These are phyloP conservation scores for Syngnathus floridae DNA, from an alignment of 2,113 vertebrate species.

Conservation along the genomic window DNA sequence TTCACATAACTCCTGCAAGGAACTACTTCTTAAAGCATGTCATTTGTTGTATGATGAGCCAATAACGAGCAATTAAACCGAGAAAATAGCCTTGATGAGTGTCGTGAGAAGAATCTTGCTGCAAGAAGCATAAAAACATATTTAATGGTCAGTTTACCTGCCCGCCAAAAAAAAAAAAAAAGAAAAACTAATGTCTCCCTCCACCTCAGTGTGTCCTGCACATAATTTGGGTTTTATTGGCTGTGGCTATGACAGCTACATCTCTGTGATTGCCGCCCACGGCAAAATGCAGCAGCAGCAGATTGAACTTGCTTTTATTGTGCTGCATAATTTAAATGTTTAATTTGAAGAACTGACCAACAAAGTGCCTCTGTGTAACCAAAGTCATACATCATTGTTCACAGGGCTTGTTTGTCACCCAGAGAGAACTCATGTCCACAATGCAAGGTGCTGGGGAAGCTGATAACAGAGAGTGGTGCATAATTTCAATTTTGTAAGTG, in stretches of 20 bases:
- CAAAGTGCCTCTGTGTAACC: neutral
- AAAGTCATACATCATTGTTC: neutral
- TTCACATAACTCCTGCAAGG: slow-evolving; percentile 4
- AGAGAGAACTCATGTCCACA: neutral
- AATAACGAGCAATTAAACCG: slow-evolving; percentile 10
- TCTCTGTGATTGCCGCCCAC: neutral
- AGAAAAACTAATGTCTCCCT: neutral
- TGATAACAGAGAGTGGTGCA: neutral
- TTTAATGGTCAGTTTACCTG: slow-evolving; percentile 10
- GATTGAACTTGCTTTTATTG: neutral
- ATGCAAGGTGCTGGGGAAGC: neutral
- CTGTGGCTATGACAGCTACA: slow-evolving; percentile 5
- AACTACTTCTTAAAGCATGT: slow-evolving; percentile 8
- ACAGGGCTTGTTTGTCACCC: neutral
- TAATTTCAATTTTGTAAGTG: neutral
- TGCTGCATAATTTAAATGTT: neutral
- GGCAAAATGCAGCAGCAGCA: neutral
- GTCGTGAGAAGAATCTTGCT: neutral
- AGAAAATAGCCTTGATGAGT: neutral
- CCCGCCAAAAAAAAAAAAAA: neutral
- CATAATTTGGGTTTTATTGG: slow-evolving; percentile 3
- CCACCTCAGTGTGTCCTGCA: neutral
- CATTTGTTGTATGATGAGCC: slow-evolving; percentile 8
- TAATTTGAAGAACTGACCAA: slow-evolving; percentile 7
- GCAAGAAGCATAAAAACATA: neutral